phyloP scores from a whole-genome alignment of 2,888 invertebrate genomes.

The Leucophenga maculata region DNA sequence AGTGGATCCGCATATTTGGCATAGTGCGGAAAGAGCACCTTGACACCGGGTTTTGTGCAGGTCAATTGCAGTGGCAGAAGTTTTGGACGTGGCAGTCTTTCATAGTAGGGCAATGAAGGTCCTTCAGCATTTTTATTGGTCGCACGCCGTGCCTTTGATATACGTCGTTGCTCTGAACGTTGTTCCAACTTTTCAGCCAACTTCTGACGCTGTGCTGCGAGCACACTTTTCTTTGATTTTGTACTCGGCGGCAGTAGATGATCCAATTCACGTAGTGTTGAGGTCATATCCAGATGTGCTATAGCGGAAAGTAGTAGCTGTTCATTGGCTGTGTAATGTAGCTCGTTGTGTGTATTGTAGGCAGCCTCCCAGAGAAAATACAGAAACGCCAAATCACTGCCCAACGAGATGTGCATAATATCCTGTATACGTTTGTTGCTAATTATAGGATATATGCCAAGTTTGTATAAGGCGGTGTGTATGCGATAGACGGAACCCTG shows the following conservation, averaged over 20 bases:
- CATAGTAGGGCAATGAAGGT: constrained; percentile 37
- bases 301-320: constrained; percentile 67
- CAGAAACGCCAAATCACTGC: constrained; percentile 69
- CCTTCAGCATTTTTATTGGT: not conserved
- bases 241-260: constrained; percentile 57
- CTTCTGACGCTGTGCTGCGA: not conserved
- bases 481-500: constrained; percentile 64
- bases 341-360: constrained; percentile 46
- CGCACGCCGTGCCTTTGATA: not conserved
- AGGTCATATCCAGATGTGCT: constrained; percentile 66
- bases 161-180: not conserved
- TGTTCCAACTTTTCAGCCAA: not conserved
- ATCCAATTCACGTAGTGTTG: constrained; percentile 67
- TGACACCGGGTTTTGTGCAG: not conserved
- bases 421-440: constrained; percentile 41
- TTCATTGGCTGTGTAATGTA: constrained; percentile 59
- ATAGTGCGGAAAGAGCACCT: constrained; percentile 26
- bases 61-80: not conserved
- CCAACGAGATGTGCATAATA: constrained; percentile 59
- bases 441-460: constrained; percentile 62
- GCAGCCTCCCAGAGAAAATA: constrained; percentile 68
- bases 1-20: constrained; percentile 32
- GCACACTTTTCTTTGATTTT: constrained; percentile 38
- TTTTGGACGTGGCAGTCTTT: constrained; percentile 37
- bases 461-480: constrained; percentile 23